A percentile compares a stretch with the other conserved stretches of the same genome.
phyloP scores from a whole-genome alignment of 2,113 vertebrate genomes.

The Poecile atricapillus region DNA sequence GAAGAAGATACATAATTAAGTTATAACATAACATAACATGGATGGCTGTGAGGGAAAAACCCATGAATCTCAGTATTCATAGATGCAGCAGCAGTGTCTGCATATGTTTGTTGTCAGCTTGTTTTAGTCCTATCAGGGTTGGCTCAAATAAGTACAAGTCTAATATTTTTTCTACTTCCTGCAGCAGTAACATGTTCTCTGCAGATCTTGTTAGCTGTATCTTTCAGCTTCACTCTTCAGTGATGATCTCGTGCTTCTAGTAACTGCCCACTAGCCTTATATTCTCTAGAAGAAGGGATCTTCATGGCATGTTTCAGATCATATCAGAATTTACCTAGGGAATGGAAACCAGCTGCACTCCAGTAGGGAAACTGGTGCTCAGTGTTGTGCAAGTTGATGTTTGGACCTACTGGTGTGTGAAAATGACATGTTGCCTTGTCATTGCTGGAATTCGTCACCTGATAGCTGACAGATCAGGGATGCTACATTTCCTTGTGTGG shows the following conservation, averaged over 20 bases:
- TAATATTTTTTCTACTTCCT: neutral
- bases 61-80: neutral
- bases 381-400: neutral
- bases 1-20: neutral
- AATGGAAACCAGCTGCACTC: neutral
- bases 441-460: neutral
- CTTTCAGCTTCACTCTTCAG: neutral
- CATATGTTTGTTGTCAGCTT: neutral
- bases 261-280: neutral
- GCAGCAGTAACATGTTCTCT: neutral
- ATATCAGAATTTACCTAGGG: neutral
- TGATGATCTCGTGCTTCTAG: neutral
- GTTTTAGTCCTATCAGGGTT: neutral
- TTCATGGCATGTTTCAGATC: neutral
- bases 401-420: neutral
- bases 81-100: neutral
- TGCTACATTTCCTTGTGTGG: neutral
- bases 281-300: neutral
- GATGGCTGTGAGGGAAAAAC: neutral
- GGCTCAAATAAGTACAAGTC: neutral
- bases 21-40: neutral
- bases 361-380: neutral
- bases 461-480: neutral
- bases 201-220: neutral
- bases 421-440: neutral